phyloP scores from a whole-genome alignment of 2,113 vertebrate species.

The Clinocottus analis region DNA sequence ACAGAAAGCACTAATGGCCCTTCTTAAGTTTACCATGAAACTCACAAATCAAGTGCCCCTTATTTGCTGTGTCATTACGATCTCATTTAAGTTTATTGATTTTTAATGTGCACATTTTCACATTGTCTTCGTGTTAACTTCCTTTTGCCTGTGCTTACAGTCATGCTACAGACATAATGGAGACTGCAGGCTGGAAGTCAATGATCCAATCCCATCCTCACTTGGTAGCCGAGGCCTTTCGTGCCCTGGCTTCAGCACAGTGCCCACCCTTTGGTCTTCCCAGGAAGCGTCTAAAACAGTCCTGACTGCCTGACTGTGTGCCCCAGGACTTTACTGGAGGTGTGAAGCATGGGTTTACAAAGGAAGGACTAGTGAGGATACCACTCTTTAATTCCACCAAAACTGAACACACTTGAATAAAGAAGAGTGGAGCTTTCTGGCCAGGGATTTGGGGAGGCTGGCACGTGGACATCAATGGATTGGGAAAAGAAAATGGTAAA shows the following conservation, averaged over 20 bases:
- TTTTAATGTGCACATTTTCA: constrained; percentile 76
- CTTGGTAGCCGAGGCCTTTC: constrained; percentile 98
- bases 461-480: constrained; percentile 77
- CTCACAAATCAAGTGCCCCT: constrained; percentile 45
- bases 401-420: constrained; percentile 78
- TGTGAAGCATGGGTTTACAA: constrained; percentile 70
- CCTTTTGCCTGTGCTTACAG: constrained; percentile 86
- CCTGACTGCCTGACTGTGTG: constrained; percentile 88
- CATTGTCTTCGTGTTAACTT: constrained; percentile 60
- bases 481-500: constrained; percentile 87
- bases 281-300: constrained; percentile 98
- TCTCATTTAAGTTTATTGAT: constrained; percentile 75
- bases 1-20: constrained; percentile 43
- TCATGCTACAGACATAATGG: constrained; percentile 97
- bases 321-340: constrained; percentile 81
- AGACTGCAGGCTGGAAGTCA: constrained; percentile 98
- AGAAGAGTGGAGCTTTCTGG: constrained; percentile 71
- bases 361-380: constrained; percentile 84
- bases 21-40: constrained; percentile 35
- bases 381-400: constrained; percentile 86
- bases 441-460: constrained; percentile 68
- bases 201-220: constrained; percentile 99
- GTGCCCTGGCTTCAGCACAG: constrained; percentile 95
- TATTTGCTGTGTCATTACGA: constrained; percentile 68
- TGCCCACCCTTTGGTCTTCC: constrained; percentile 97